These are phyloP conservation scores for Condylura cristata DNA, from an alignment of 2,113 vertebrate genomes.

Conservation along the genomic window DNA sequence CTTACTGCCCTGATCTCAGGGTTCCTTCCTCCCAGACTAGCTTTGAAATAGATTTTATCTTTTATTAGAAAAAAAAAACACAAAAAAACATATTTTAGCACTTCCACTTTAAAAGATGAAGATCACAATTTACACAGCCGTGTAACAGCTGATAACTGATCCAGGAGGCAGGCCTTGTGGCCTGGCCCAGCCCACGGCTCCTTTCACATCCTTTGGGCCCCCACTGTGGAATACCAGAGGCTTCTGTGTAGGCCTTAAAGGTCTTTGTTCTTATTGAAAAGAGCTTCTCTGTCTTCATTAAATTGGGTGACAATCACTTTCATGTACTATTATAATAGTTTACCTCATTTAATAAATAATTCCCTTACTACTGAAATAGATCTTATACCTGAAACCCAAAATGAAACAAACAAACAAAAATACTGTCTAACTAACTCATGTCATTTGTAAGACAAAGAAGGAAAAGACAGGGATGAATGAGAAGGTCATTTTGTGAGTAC, in stretches of 20 bases:
- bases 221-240: not conserved
- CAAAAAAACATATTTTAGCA: not conserved
- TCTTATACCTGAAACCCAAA: not conserved
- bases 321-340: not conserved
- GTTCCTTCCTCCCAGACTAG: not conserved
- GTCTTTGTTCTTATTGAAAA: not conserved
- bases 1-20: too few species aligned
- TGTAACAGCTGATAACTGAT: not conserved
- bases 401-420: not conserved
- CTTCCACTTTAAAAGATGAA: not conserved
- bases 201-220: not conserved
- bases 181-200: not conserved
- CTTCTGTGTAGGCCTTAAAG: not conserved
- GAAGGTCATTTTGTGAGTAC: accelerated
- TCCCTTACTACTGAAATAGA: not conserved
- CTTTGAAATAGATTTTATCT: not conserved
- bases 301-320: not conserved
- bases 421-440: not conserved
- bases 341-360: not conserved
- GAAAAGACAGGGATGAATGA: not conserved
- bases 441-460: not conserved
- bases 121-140: not conserved
- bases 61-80: not conserved
- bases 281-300: not conserved
- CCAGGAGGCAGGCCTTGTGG: not conserved